Evolutionary conservation across 1,140 invertebrate genomes (phyloP), one percentile per base, ranked within the genome.

Genomic region (Oryzaephilus surinamensis): DNA sequence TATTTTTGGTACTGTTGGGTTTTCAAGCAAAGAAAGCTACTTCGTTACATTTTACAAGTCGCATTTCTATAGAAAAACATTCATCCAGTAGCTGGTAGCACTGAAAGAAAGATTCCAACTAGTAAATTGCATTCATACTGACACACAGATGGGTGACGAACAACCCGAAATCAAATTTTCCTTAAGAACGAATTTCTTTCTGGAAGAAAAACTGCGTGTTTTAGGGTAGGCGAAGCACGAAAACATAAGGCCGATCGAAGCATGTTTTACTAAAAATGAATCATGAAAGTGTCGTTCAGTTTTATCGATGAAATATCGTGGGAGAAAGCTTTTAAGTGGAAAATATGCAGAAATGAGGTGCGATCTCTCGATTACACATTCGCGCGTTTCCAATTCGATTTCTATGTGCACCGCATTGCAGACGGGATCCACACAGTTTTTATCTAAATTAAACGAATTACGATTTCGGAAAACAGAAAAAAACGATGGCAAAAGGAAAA

Each of bases 161-260:
- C 17, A 18, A 33, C 31, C 38, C 39, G 27, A 41, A 46, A 41
- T 46, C 43, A 35, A 46, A 45, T 45, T 45, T 45, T 45, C 43
- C 26, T 32, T 15, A 14, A 23, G 37, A 45, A 28, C 33, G 35
- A 16, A 23, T 43, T 38, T 43, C 34, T 36, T 23, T 32, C 39
- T 20, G 23, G 12, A 41, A 17, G 33, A 43, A 43, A 37, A 43
- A 43, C 34, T 34, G 20, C 33, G 41, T 43, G 39, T 45, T 38
- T 38, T 38, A 38, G 13, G 28, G n/a, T 24, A 37, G 26, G 38
- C 41, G 33, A 41, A 33, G 32, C 39, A 30, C 15, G 31, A 41
- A 41, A 41, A 28, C 32, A 33, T 21, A 13, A 34, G 18, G 18
- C n/a, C 27, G n/a, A 28, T 28, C n/a, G 5, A 6, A 17, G 10